Conservation (phyloP, 2,113 vertebrate genomes). For the Platichthys stellatus region DNA sequence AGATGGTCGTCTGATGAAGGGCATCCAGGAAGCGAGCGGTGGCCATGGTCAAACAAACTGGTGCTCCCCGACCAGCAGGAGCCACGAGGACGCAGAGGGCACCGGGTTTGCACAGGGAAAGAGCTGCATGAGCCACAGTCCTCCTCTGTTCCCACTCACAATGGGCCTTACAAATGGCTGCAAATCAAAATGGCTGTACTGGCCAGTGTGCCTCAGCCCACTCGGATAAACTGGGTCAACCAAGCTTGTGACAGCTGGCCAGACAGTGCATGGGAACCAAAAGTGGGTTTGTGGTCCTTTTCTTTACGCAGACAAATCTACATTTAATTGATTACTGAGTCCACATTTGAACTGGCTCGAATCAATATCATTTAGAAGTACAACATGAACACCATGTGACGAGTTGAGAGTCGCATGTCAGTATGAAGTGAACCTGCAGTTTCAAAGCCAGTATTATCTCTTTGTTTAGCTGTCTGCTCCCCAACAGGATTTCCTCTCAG, state of each 20-base stretch:
- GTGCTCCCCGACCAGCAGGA: slow-evolving; percentile 18
- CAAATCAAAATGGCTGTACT: slow-evolving; percentile 69
- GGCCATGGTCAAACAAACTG: slow-evolving; percentile 24
- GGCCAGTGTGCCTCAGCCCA: slow-evolving; percentile 62
- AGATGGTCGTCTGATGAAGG: slow-evolving; percentile 56
- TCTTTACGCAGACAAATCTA: background rate
- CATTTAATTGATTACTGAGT: background rate
- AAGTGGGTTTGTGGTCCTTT: background rate
- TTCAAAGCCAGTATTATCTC: no score
- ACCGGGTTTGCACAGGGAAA: slow-evolving; percentile 37
- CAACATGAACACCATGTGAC: background rate
- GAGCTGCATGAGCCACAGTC: slow-evolving; percentile 21
- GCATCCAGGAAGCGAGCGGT: slow-evolving; percentile 44
- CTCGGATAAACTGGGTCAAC: slow-evolving; percentile 75
- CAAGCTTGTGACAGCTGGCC: slow-evolving; percentile 61
- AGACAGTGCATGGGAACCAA: slow-evolving; percentile 2
- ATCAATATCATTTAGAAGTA: background rate
- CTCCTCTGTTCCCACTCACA: slow-evolving; percentile 46
- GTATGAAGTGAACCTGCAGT: no score
- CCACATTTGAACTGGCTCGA: background rate
- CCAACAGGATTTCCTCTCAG: no score
- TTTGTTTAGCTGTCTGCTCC: no score
- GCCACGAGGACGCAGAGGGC: background rate
- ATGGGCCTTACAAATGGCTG: slow-evolving; percentile 45
- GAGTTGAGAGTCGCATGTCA: no score